Conservation (phyloP, 1,140 invertebrate genomes). For the Myzus persicae region DNA sequence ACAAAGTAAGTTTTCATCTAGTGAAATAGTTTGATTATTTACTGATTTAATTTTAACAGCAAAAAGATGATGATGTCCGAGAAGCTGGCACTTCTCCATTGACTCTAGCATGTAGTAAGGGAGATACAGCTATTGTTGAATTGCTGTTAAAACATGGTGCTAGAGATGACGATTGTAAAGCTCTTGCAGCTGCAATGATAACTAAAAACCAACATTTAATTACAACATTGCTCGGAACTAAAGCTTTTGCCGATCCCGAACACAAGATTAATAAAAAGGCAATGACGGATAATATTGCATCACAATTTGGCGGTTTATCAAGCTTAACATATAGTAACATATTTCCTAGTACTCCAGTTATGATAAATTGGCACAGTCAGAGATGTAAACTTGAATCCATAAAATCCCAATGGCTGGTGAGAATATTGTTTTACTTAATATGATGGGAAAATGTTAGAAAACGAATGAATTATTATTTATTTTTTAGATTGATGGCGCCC, state of each 20-base stretch:
- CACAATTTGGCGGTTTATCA: constrained; percentile 69
- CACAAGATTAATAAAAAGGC: constrained; percentile 87
- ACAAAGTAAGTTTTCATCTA: constrained; percentile 3
- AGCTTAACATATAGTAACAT: constrained; percentile 80
- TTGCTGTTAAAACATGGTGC: constrained; percentile 87
- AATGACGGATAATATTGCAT: constrained; percentile 74
- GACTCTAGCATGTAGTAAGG: constrained; percentile 76
- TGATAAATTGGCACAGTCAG: constrained; percentile 94
- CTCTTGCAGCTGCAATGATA: constrained; percentile 75
- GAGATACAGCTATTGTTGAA: constrained; percentile 74
- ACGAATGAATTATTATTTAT: constrained; percentile 33
- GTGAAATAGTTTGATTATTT: not conserved
- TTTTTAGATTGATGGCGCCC: constrained; percentile 73
- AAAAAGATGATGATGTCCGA: constrained; percentile 42
- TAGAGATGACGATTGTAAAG: constrained; percentile 84
- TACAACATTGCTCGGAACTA: constrained; percentile 79
- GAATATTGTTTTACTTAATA: constrained; percentile 47
- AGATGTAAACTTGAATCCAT: constrained; percentile 75
- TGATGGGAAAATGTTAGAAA: not conserved
- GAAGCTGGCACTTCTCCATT: constrained; percentile 67
- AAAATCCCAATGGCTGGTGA: constrained; percentile 81
- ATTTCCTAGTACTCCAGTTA: constrained; percentile 86
- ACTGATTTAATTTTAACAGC: constrained; percentile 8
- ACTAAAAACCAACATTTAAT: constrained; percentile 74
- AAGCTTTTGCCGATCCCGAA: constrained; percentile 83